Percentiles rank a stretch among this genome's conserved stretches.
Conservation (phyloP, 2,888 invertebrate species). For the Ethmia dodecea region DNA sequence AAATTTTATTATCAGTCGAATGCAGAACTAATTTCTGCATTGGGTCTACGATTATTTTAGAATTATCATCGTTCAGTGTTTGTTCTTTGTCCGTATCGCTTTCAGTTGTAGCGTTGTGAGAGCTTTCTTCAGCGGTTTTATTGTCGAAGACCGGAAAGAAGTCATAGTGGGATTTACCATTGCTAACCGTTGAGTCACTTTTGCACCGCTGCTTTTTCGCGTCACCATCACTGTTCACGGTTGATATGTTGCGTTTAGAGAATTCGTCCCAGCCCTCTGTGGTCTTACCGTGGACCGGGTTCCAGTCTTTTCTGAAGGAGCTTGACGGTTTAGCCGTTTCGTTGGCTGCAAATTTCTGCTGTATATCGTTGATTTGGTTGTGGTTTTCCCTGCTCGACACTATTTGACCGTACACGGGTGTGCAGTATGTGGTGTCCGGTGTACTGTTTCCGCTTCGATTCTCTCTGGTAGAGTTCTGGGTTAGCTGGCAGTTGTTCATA, state of each 20-base stretch:
- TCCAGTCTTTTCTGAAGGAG: conserved; percentile 62
- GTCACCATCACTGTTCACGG: conserved; percentile 51
- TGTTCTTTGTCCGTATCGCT: conserved; percentile 17
- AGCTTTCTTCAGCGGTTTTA: conserved; percentile 39
- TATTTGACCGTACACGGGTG: conserved; percentile 69
- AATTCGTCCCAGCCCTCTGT: conserved; percentile 65
- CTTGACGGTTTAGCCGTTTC: conserved; percentile 62
- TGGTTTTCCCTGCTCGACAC: conserved; percentile 68
- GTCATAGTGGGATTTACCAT: conserved; percentile 62
- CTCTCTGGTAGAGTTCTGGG: conserved; percentile 43
- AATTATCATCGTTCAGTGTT: conserved; percentile 47
- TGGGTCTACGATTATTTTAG: conserved; percentile 71
- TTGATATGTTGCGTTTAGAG: conserved; percentile 56
- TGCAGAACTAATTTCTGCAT: conserved; percentile 73
- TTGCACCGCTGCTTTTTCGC: conserved; percentile 41
- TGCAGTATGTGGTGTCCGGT: conserved; percentile 66
- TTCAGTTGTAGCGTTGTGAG: conserved; percentile 18
- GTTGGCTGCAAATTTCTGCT: conserved; percentile 54
- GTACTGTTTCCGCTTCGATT: conserved; percentile 38
- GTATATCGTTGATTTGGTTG: conserved; percentile 69
- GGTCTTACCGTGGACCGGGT: conserved; percentile 46
- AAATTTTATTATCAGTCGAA: conserved; percentile 74
- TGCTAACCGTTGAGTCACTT: conserved; percentile 45
- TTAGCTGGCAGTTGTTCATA: conserved; percentile 68
- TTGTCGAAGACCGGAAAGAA: conserved; percentile 71